Conservation (phyloP, 2,888 invertebrate genomes). For the Agrochola litura region DNA sequence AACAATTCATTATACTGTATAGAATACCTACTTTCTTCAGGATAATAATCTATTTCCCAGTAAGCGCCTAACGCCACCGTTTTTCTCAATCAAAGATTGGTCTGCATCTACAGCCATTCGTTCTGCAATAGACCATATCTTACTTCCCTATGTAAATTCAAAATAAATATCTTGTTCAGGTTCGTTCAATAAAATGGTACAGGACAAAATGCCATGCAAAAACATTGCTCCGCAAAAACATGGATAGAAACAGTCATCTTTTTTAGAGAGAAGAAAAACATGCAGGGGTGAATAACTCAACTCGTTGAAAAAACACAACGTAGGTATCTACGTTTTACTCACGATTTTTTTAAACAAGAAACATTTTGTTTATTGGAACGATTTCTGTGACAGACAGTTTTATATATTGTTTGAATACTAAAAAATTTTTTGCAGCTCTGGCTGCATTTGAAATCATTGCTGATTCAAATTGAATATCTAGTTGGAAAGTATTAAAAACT, state of each 20-base stretch:
- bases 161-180: neutral
- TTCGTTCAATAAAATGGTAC: neutral
- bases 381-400: neutral
- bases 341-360: neutral
- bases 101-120: neutral
- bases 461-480: neutral
- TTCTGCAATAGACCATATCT: neutral
- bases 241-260: neutral
- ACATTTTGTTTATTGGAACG: neutral
- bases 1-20: too few species aligned
- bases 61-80: neutral
- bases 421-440: neutral
- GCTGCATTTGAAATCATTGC: neutral
- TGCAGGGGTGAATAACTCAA: constrained; percentile 21
- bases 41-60: neutral
- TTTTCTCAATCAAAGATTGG: neutral
- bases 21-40: too few species aligned
- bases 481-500: neutral
- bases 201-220: neutral
- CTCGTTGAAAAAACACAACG: constrained; percentile 9
- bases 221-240: constrained; percentile 28
- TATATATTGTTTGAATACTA: neutral
- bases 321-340: neutral
- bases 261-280: constrained; percentile 1
- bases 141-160: neutral